Evolutionary conservation across 2,113 vertebrate genomes (phyloP), one percentile per base, ranked within the genome.

Genomic region (Neolamprologus falcicula): DNA sequence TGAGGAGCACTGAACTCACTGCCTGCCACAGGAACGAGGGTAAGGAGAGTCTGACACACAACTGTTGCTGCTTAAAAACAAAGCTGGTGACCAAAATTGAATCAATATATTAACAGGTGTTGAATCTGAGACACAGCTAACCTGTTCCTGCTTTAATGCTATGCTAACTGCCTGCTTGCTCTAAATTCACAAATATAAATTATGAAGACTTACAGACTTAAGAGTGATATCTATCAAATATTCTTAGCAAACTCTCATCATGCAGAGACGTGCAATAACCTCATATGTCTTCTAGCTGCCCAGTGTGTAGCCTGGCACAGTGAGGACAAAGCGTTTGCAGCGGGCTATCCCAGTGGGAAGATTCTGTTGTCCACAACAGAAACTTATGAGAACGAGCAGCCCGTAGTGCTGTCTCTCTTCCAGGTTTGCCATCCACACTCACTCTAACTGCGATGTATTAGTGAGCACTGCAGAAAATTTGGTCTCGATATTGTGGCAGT

Each of bases 281-380:
- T 76, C 45, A 88, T 40, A 17, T 84, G n/a, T 82, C 16, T 66
- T 52, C 28, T 37, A 96, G 96, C 96, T 59, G 95, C 97, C 19
- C 95, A 96, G 80, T 97, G 97, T 91, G 90, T 97, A 24, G 95
- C 96, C 37, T 97, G 97, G 97, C 94, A 96, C 94, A 96, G 95
- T 83, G 92, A 92, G 66, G 96, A 97, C 86, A 96, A 95, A 87
- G 95, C 95, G 1, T 97, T 97, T 92, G 96, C 96, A 6, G 96
- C 94, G 19, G 97, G 97, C 6, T 97, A 97, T 85, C 91, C 94
- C 21, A 96, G 92, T 85, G 97, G 97, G 40, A 97, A 96, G 83
- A 95, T 97, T 88, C 94, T 97, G 7, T 59, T 97, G 89, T 94
- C 90, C 54, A 89, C 92, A 17, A 93, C 91, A 35, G 95, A 95